Conservation (phyloP, 2,797 vertebrate genomes). For the Cynopterus sphinx region DNA sequence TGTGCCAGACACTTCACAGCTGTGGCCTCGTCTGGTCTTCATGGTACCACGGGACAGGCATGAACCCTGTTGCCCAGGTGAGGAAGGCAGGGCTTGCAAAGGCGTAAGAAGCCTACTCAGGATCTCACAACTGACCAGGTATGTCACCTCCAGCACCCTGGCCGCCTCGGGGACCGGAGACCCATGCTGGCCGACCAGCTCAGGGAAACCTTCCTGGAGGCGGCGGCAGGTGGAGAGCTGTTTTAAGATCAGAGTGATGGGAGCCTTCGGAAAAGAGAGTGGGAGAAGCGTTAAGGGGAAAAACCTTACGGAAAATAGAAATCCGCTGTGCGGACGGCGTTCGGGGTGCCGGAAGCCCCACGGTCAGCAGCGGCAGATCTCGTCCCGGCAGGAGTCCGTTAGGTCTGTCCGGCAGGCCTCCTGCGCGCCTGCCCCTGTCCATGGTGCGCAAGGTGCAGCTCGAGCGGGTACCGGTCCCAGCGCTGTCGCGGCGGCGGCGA, state of each 20-base stretch:
- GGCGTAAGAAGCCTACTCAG: not conserved
- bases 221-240: not conserved
- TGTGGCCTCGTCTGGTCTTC: not conserved
- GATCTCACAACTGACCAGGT: not conserved
- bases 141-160: not conserved
- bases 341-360: not conserved
- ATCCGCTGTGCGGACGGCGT: not conserved
- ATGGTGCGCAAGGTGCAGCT: too few species aligned
- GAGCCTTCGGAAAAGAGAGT: not conserved
- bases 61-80: not conserved
- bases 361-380: too few species aligned
- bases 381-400: too few species aligned
- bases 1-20: not conserved
- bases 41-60: not conserved
- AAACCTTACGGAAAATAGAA: not conserved
- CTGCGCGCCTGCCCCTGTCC: too few species aligned
- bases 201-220: not conserved
- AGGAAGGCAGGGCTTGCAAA: not conserved
- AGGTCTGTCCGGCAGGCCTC: too few species aligned
- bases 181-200: too few species aligned
- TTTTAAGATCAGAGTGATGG: not conserved
- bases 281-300: not conserved
- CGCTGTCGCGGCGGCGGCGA: too few species aligned
- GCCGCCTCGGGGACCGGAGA: not conserved
- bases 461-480: too few species aligned